These are phyloP conservation scores for Syngnathus acus DNA, from an alignment of 2,797 vertebrate species.

Conservation along the genomic window DNA sequence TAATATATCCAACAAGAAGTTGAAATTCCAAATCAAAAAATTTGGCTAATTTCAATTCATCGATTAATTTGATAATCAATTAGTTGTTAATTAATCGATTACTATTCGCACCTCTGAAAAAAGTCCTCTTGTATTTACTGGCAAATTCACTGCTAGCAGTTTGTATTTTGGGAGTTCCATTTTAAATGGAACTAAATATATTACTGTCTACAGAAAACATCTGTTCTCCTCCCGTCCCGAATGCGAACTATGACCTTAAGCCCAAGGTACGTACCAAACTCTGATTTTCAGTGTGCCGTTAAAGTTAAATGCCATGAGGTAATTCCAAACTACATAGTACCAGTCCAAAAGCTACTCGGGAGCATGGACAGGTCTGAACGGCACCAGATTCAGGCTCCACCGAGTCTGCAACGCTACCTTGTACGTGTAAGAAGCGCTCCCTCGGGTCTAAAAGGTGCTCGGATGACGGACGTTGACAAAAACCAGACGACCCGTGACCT, in stretches of 20 bases:
- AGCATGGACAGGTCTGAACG: slow-evolving; percentile 30
- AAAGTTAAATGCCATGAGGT: neutral
- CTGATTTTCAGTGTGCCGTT: neutral
- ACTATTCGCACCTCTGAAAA: too few relatives aligned
- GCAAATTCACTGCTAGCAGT: neutral
- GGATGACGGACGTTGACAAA: slow-evolving; percentile 28
- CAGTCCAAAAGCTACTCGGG: slow-evolving; percentile 21
- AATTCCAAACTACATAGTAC: neutral
- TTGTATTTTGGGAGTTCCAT: neutral
- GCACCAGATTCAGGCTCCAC: slow-evolving; percentile 22
- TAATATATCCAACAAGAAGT: too few relatives aligned
- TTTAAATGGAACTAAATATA: neutral
- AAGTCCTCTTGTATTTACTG: neutral
- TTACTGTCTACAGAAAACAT: neutral
- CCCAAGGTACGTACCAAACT: neutral
- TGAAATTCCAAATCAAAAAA: too few relatives aligned
- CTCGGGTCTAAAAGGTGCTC: slow-evolving; percentile 25
- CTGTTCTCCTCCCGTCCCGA: neutral
- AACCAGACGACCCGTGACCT: slow-evolving; percentile 38
- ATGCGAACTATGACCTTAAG: neutral
- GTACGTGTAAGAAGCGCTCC: slow-evolving; percentile 17
- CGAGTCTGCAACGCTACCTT: slow-evolving; percentile 23
- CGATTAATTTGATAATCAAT: too few relatives aligned
- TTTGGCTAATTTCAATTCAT: too few relatives aligned
- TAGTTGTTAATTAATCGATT: too few relatives aligned